Base-by-base conservation (phyloP, 2,797 vertebrate genomes). In the Malurus splendens region DNA sequence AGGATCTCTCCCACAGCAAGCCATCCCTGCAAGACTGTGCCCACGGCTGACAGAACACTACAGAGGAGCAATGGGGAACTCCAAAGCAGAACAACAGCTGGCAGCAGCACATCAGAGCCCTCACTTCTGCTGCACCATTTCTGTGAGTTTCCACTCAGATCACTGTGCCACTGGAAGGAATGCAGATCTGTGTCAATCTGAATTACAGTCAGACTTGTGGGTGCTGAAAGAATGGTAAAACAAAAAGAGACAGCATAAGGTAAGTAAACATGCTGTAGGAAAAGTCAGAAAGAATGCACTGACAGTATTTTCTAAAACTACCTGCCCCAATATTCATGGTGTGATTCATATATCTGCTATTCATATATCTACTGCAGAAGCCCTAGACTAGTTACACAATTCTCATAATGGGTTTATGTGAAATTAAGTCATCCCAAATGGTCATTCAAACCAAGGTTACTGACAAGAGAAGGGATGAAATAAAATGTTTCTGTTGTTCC, bases 401-500 rank as follows among this genome's bases (percentile, higher is more conserved):
- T 81, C 60, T 82, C 79, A 73, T 60, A 39, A 47, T 2, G 3
- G 55, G 22, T 74, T 89, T 71, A 48, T 47, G 57, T 57, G 71
- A 90, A 93, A 87, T 65, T 61, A 82, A 76, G 28, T 67, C 74
- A 87, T 66, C 80, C 80, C 74, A 81, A 91, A 86, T 54, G 73
- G 32, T 89, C 50, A 41, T 67, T 93, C 67, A 93, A 78, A 61
- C 45, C 52, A 39, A 60, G 32, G 60, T 79, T 89, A 86, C 77
- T 64, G 76, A 90, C 80, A 82, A 62, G 82, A 79, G 18, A 78
- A 83, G 25, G 32, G 50, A 60, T 33, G 27, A 92, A 93, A 92
- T 81, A 90, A 87, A 92, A 93, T 4, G 14, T 87, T 87, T 82
- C 42, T 68, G 45, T 86, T 91, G 67, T 64, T 82, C 82, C 82